Evolutionary conservation across 2,888 invertebrate genomes (phyloP), one percentile per base, ranked within the genome.

Genomic region (Orthosia gothica): DNA sequence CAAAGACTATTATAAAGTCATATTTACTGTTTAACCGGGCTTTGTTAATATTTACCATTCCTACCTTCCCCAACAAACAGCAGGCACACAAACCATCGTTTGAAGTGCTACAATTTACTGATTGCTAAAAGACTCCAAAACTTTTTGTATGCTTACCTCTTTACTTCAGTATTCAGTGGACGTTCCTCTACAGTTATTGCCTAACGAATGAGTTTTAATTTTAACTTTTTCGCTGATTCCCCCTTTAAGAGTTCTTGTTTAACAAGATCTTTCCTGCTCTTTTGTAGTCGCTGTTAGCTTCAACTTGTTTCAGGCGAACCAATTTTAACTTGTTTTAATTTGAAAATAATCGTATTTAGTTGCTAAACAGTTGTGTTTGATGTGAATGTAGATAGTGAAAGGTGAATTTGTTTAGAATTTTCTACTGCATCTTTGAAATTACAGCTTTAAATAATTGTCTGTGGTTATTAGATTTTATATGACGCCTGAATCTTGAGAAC

Each of bases 191-290:
- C 76, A 70, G 68, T 84, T 84, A 84, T 82, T 80, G 69, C 76
- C 87, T 76, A 83, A 89, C 90, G 90, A 92, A 92, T 91, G 92
- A 91, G 91, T 93, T 94, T 94, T 93, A 93, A 94, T 93, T 92
- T 93, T 89, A 94, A 95, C 92, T 94, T 94, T 93, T 92, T 91
- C 90, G 85, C 90, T 89, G 90, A 92, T 91, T 91, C 26, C 86
- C 89, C 87, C 89, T 79, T 92, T 89, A 92, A 91, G 90, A 93
- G 91, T 91, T 91, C 91, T 92, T 92, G 93, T 93, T 92, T 90
- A 93, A 94, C 92, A 93, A 93, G 92, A 93, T 92, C 88, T 81
- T 85, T 89, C 89, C 81, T 91, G 91, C 89, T 92, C 93, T 92
- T 93, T 93, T 93, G 92, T 92, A 91, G 87, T 90, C 90, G 83